Evolutionary conservation across 2,113 vertebrate genomes (phyloP).

Genomic region (Stegastes partitus): DNA sequence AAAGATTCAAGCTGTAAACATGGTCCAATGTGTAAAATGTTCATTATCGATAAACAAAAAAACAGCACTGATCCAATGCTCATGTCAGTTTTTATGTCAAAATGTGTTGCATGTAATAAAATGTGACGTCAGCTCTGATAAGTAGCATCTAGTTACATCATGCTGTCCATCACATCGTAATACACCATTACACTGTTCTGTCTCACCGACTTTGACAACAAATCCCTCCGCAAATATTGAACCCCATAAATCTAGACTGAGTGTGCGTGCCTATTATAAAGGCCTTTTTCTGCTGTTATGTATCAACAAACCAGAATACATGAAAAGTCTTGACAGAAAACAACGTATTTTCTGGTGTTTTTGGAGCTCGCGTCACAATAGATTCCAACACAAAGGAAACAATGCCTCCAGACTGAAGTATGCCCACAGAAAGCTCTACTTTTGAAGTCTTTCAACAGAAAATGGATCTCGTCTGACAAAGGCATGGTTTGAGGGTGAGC

Average conservation of each 20-base stretch:
- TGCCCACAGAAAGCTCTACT: slow-evolving; percentile 39
- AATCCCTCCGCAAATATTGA: slow-evolving; percentile 14
- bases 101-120: slow-evolving; percentile 10
- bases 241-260: neutral
- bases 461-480: slow-evolving; percentile 34
- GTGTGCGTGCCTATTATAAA: neutral
- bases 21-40: neutral
- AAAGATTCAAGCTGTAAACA: neutral
- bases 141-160: slow-evolving; percentile 1
- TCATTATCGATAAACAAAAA: neutral
- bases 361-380: slow-evolving; percentile 23
- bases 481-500: slow-evolving; percentile 1
- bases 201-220: slow-evolving; percentile 4
- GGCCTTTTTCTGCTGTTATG: slow-evolving; percentile 1
- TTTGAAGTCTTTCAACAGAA: slow-evolving; percentile 39
- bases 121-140: slow-evolving; percentile 33
- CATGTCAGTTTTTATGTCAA: slow-evolving; percentile 19
- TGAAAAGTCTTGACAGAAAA: slow-evolving; percentile 15
- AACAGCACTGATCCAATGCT: slow-evolving; percentile 2
- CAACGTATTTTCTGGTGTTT: slow-evolving; percentile 11
- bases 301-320: slow-evolving; percentile 9
- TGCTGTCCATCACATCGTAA: neutral
- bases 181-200: neutral
- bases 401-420: slow-evolving; percentile 34
- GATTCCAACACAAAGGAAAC: slow-evolving; percentile 43